Conservation (phyloP, 2,888 invertebrate species). For the Corythucha ciliata region DNA sequence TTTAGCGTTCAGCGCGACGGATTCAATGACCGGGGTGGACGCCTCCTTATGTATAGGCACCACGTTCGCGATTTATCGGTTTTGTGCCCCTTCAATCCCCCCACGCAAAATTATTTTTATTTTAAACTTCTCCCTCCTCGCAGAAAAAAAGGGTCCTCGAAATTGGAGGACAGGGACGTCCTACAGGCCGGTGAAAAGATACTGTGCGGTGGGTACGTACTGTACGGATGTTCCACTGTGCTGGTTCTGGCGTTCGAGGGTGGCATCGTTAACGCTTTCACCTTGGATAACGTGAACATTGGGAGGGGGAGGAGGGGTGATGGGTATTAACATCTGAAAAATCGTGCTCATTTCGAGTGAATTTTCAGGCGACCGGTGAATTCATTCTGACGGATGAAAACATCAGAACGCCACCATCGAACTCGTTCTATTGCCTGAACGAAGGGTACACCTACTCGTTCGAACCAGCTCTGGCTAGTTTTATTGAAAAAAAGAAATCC, state of each 20-base stretch:
- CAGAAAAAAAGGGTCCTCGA: conserved; percentile 11
- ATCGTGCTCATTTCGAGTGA: neutral
- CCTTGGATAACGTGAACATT: conserved; percentile 15
- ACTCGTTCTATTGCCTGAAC: conserved; percentile 19
- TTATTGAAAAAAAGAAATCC: conserved; percentile 19
- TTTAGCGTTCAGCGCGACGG: conserved; percentile 17
- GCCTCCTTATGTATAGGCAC: conserved; percentile 13
- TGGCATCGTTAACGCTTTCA: conserved; percentile 19
- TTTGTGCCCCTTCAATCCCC: neutral
- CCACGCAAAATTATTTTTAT: neutral
- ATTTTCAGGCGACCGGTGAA: conserved; percentile 19
- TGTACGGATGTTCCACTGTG: conserved; percentile 18
- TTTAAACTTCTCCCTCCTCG: neutral
- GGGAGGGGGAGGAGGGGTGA: too few relatives aligned
- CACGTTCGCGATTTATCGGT: conserved; percentile 22
- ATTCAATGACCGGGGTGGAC: conserved; percentile 8
- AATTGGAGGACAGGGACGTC: conserved; percentile 16
- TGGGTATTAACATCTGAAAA: too few relatives aligned
- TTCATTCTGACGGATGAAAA: conserved; percentile 23
- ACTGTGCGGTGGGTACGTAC: conserved; percentile 19
- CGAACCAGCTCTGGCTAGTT: conserved; percentile 18
- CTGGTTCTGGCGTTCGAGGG: conserved; percentile 22
- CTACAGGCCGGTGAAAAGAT: conserved; percentile 18
- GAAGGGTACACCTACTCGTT: conserved; percentile 20
- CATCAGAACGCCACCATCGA: conserved; percentile 18